Evolutionary conservation across 2,888 invertebrate species (phyloP).

Genomic region (Pseudoips prasinana): DNA sequence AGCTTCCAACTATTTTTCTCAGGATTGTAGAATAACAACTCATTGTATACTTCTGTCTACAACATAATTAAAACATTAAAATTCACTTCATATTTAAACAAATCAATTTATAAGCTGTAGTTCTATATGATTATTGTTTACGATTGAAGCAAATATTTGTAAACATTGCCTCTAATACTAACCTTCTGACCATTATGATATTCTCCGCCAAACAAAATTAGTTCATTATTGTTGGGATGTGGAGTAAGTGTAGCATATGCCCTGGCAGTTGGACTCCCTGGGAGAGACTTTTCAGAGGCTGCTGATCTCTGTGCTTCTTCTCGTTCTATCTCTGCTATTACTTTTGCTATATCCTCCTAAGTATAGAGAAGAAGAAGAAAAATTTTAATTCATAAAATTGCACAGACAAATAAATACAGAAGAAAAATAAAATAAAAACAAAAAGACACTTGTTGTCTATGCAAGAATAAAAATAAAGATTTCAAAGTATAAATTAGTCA

Average conservation of each 20-base stretch:
- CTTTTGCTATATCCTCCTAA: slow-evolving; percentile 90
- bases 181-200: slow-evolving; percentile 92
- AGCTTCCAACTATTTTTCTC: slow-evolving; percentile 90
- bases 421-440: too few relatives aligned
- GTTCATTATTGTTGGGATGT: slow-evolving; percentile 91
- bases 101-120: too few relatives aligned
- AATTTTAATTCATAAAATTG: too few relatives aligned
- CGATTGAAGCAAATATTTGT: too few relatives aligned
- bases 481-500: too few relatives aligned
- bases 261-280: slow-evolving; percentile 86
- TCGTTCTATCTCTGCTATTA: slow-evolving; percentile 89
- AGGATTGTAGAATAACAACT: slow-evolving; percentile 91
- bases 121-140: too few relatives aligned
- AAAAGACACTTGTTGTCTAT: too few relatives aligned
- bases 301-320: slow-evolving; percentile 87
- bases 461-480: too few relatives aligned
- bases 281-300: slow-evolving; percentile 83
- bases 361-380: too few relatives aligned
- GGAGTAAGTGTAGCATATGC: slow-evolving; percentile 90
- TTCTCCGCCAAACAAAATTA: slow-evolving; percentile 96
- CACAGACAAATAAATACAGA: too few relatives aligned
- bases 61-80: slow-evolving; percentile 48
- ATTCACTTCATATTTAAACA: too few relatives aligned
- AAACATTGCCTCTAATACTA: too few relatives aligned
- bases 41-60: slow-evolving; percentile 93